Evolutionary conservation across 2,797 vertebrate species (phyloP), one percentile per base, ranked within the genome.

Genomic region (Hemibagrus guttatus): DNA sequence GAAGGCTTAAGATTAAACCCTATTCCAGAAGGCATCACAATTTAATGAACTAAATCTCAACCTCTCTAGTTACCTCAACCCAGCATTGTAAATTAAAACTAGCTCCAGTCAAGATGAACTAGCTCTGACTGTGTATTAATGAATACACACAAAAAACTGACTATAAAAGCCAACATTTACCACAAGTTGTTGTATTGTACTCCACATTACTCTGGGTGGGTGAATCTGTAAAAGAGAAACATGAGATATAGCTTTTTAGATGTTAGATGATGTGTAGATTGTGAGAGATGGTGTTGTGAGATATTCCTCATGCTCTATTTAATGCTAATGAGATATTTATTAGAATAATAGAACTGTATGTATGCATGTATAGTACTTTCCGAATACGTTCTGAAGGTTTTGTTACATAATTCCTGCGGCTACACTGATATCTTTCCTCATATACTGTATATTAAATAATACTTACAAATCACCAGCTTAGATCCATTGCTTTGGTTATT

Each of bases 381-480:
- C 23, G 16, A n/a, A 39, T 39, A 69, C 1, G 0, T 17, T 19
- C 6, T 42, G 31, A 71, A 1, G 3, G 17, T 11, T 71, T 71
- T 42, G 19, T 71, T 71, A 71, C 5, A 28, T 9, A 31, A 54
- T 54, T 31, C 14, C n/a, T 28, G 52, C 0, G 8, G 2, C 19
- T 2, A 52, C 69, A 72, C 35, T 17, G 66, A 68, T 39, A 35
- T 39, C 26, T 74, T 26, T n/a, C 23, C 1, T 46, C n/a, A 28
- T 54, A 9, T 54, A 49, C 46, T 49, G 46, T 49, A 54, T 11
- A 75, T 26, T 3, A 79, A 31, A 19, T 9, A 66, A 1, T 88
- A 90, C 89, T 91, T 76, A 91, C 90, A 61, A 0, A 91, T 58
- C 0, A 46, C 3, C 54, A 91, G 76, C 1, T 78, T 1, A 61